Evolutionary conservation across 2,113 vertebrate genomes (phyloP).

Genomic region (Hyaena hyaena): DNA sequence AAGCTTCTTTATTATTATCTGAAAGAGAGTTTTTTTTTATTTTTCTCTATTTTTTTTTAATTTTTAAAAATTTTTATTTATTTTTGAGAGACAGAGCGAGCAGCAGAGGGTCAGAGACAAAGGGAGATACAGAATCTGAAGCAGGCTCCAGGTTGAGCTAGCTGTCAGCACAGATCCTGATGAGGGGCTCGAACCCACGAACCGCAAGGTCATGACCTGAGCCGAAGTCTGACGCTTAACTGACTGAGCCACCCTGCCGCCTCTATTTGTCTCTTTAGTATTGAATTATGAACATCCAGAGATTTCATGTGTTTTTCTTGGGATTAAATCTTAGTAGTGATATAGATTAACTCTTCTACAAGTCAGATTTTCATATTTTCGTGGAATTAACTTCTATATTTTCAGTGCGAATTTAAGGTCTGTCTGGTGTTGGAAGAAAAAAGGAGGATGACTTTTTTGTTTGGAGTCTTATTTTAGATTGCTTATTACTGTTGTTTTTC

Average conservation of each 20-base stretch:
- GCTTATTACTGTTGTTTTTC: not conserved
- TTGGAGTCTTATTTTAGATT: slow-evolving; percentile 23
- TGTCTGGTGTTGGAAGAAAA: not conserved
- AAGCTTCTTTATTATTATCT: slow-evolving; percentile 18
- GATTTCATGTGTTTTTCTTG: not conserved
- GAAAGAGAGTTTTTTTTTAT: not conserved
- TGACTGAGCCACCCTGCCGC: no score
- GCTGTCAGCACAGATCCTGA: no score
- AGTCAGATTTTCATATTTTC: slow-evolving; percentile 33
- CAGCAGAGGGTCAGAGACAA: no score
- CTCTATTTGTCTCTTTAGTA: slow-evolving; percentile 45
- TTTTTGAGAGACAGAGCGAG: no score
- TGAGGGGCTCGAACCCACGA: no score
- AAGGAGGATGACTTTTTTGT: not conserved
- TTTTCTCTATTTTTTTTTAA: slow-evolving; percentile 18
- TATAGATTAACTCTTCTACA: not conserved
- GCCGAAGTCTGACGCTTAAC: no score
- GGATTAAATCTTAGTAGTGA: slow-evolving; percentile 10
- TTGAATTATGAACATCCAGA: not conserved
- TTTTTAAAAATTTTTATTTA: no score
- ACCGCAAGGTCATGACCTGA: no score
- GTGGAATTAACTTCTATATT: slow-evolving; percentile 37
- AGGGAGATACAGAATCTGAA: no score
- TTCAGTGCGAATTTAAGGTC: not conserved
- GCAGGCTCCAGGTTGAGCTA: no score